Evolutionary conservation across 37 sponge, comb jelly and placozoan genomes (phyloP), one percentile per base, ranked within the genome.

Genomic region (Aplysina aerophoba): DNA sequence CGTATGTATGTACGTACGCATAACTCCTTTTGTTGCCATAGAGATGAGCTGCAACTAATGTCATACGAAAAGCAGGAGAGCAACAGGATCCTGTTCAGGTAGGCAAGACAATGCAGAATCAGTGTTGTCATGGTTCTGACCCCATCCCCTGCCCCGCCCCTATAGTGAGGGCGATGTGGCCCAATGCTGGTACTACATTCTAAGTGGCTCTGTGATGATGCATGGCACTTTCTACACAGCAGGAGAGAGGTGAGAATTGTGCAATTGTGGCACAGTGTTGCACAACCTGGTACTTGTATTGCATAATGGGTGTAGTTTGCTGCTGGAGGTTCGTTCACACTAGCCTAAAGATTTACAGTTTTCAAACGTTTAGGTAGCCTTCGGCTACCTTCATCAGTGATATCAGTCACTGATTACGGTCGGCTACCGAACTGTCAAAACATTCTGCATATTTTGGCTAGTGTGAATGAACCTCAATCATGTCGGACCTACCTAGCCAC

Each of bases 111-210:
- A 44, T 8, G 8, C 6, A 8, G 50, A 8, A 44, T 8, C 3
- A 44, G 50, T 44, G 50, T 72, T 21, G 28, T 22, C 4, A n/a
- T 34, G n/a, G 4, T 40, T 53, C 21, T 67, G 21, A 27, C 25
- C 28, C 75, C 55, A 36, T 31, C 15, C 25, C 27, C 53, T 38
- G 38, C 24, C 41, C 16, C 75, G 0, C 36, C 79, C 15, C 86
- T 22, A n/a, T 39, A 89, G 89, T 0, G 21, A 35, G 17, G 87
- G 81, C 33, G 91, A 87, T 64, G 62, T 14, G 21, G 81, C 84
- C 21, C 33, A 54, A 21, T 87, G 84, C 35, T 91, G 91, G 91
- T 91, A 91, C 84, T 91, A 87, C 62, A 75, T 91, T 31, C 83
- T 91, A 6, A 36, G 63, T 59, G 91, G 91, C 12, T 84, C 84